Evolutionary conservation across 1,140 invertebrate genomes (phyloP).

Genomic region (Radopholus similis): DNA sequence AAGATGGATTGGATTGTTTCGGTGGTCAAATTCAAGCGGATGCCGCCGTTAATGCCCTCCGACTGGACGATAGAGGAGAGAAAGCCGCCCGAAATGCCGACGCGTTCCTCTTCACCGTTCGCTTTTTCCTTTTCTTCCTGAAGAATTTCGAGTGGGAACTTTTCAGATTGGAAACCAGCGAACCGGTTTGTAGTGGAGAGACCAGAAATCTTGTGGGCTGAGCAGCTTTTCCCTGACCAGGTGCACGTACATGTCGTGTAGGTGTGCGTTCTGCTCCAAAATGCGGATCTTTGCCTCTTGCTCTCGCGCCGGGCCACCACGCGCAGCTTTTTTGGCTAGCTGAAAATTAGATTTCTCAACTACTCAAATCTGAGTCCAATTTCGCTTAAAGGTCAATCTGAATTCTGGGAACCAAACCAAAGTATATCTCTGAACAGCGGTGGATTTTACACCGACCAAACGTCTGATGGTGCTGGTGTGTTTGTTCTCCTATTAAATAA

Average conservation of each 20-base stretch:
- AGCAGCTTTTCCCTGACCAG: slow-evolving; percentile 54
- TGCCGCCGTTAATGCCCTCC: slow-evolving; percentile 89
- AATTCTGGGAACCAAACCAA: too few species aligned
- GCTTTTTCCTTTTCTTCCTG: background rate
- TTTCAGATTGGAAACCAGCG: background rate
- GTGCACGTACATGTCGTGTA: slow-evolving; percentile 73
- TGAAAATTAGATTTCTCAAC: slow-evolving; percentile 25
- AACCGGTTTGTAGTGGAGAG: slow-evolving; percentile 34
- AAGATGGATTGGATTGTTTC: slow-evolving; percentile 98
- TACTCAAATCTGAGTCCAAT: too few species aligned
- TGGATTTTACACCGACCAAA: too few species aligned
- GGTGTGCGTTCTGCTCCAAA: slow-evolving; percentile 75
- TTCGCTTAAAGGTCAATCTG: too few species aligned
- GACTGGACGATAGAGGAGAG: slow-evolving; percentile 70
- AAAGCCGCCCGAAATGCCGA: slow-evolving; percentile 66
- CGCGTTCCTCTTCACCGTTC: background rate
- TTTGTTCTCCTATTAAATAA: too few species aligned
- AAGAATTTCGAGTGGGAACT: background rate
- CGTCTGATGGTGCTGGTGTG: too few species aligned
- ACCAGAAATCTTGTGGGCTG: slow-evolving; percentile 53
- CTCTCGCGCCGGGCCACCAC: slow-evolving; percentile 53
- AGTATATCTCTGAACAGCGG: too few species aligned
- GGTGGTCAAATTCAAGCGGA: slow-evolving; percentile 92
- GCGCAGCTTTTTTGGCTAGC: slow-evolving; percentile 64
- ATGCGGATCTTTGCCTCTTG: slow-evolving; percentile 75